Evolutionary conservation across 2,888 invertebrate species (phyloP).

Genomic region (Alentia gelatinosa): DNA sequence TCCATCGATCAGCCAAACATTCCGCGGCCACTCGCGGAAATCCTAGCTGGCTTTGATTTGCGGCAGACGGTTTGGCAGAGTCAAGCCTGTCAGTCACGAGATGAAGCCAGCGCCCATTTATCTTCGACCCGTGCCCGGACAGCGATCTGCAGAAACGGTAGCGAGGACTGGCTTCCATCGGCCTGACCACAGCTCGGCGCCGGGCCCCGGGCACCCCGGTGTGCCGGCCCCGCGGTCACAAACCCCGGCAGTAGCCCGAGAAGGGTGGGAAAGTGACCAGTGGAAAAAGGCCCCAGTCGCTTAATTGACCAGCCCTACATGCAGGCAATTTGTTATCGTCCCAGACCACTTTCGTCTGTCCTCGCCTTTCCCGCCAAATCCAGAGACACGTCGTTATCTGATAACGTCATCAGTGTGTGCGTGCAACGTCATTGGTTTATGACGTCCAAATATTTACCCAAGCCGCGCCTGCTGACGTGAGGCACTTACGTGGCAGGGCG

Average conservation of each 20-base stretch:
- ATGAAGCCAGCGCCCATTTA: not conserved
- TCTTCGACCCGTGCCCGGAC: not conserved
- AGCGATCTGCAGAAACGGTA: not conserved
- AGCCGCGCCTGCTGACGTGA: not conserved
- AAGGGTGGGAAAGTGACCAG: slow-evolving; percentile 44
- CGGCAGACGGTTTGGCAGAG: not conserved
- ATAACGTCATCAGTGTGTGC: slow-evolving; percentile 35
- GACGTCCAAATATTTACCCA: slow-evolving; percentile 38
- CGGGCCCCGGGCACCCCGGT: not conserved
- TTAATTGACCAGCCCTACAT: not conserved
- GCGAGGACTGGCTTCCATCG: not conserved
- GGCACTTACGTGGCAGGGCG: not conserved
- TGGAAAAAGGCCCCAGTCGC: not conserved
- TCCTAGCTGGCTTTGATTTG: too few species aligned
- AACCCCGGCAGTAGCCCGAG: not conserved
- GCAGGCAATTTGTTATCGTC: slow-evolving; percentile 32
- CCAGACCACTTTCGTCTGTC: not conserved
- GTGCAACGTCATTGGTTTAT: slow-evolving; percentile 35
- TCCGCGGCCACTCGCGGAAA: too few species aligned
- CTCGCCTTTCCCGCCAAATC: not conserved
- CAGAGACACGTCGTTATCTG: not conserved
- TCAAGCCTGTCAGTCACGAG: not conserved
- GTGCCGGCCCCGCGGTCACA: not conserved
- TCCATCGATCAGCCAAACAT: too few species aligned
- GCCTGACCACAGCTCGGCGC: not conserved